A percentile compares a stretch with the other conserved stretches of the same genome.
Conservation (phyloP, 2,113 vertebrate genomes). For the Colius striatus region DNA sequence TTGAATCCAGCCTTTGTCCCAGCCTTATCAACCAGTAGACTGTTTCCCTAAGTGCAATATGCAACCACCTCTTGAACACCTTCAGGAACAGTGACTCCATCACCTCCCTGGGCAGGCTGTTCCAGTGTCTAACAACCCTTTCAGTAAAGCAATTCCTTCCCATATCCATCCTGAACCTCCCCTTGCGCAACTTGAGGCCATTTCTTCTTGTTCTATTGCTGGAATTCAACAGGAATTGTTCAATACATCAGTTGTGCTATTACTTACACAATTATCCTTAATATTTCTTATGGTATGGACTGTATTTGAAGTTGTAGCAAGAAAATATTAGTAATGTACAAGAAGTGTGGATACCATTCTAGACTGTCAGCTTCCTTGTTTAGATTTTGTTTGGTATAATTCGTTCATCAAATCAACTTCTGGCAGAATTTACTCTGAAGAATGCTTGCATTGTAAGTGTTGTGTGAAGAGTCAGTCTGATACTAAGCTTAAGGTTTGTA, state of each 20-base stretch:
- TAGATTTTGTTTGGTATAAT: neutral
- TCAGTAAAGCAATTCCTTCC: too few relatives aligned
- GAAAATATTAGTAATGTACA: neutral
- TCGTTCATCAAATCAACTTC: neutral
- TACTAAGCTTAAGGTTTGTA: neutral
- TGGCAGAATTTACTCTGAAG: neutral
- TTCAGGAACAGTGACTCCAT: too few relatives aligned
- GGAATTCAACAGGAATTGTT: neutral
- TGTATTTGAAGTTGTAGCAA: neutral
- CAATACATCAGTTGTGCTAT: neutral
- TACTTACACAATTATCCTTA: neutral
- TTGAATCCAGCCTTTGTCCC: too few relatives aligned
- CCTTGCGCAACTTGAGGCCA: too few relatives aligned
- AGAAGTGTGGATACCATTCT: neutral
- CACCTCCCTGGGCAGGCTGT: too few relatives aligned
- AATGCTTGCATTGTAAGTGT: neutral
- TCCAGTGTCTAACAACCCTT: too few relatives aligned
- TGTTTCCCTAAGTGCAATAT: too few relatives aligned
- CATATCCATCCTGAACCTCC: too few relatives aligned
- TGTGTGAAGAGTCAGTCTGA: neutral
- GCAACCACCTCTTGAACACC: too few relatives aligned
- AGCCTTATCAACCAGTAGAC: too few relatives aligned
- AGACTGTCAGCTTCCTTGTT: neutral
- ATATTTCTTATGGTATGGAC: neutral
- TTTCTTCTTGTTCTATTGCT: too few relatives aligned